phyloP scores from a whole-genome alignment of 2,888 invertebrate species.

The Labia minor region DNA sequence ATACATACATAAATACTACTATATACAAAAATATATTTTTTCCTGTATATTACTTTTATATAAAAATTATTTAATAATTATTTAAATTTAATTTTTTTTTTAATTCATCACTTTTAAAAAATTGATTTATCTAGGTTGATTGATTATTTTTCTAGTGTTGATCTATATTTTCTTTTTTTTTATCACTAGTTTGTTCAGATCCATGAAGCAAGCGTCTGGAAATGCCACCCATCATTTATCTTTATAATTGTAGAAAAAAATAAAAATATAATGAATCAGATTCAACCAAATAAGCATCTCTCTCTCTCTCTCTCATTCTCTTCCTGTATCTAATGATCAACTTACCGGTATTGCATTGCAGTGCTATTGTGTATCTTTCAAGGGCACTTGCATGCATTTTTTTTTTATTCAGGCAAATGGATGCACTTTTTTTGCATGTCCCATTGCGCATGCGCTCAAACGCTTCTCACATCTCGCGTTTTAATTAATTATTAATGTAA shows the following conservation, averaged over 20 bases:
- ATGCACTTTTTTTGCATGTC: background rate
- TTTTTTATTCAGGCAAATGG: background rate
- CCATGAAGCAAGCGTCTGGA: background rate
- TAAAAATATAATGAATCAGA: background rate
- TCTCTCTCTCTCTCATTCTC: background rate
- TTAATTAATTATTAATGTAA: too few species aligned
- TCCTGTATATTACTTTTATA: background rate
- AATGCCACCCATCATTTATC: background rate
- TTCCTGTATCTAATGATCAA: background rate
- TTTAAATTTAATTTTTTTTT: background rate
- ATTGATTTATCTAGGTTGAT: too few species aligned
- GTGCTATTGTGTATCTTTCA: background rate
- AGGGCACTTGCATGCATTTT: background rate
- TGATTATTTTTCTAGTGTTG: background rate
- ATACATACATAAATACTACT: too few species aligned
- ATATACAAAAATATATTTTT: background rate
- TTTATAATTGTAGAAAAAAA: background rate
- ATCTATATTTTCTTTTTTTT: background rate
- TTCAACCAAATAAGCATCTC: background rate
- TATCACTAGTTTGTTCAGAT: background rate
- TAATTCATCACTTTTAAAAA: too few species aligned
- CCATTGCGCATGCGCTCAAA: background rate
- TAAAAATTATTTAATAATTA: background rate
- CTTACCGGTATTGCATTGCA: background rate
- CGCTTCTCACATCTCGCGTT: background rate